Percentiles rank a stretch among this genome's conserved stretches.
These are phyloP conservation scores for Synanthedon andrenaeformis DNA, from an alignment of 2,888 invertebrate genomes.

Conservation along the genomic window DNA sequence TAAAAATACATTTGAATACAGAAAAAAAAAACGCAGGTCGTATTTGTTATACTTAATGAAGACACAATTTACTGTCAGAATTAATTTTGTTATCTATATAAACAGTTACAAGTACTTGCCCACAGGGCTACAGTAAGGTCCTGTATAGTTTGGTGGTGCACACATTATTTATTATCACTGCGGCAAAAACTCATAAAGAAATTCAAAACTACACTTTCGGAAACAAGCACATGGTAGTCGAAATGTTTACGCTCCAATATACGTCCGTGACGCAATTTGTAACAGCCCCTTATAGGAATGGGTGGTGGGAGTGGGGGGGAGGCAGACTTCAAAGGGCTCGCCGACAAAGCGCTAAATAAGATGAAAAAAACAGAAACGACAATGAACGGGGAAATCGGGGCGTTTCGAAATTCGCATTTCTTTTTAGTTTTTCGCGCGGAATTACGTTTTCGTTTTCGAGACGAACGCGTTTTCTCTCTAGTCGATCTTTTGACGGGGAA, in stretches of 20 bases:
- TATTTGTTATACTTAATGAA: too few relatives aligned
- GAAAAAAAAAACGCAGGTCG: too few relatives aligned
- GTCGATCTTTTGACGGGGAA: neutral
- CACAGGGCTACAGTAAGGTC: too few relatives aligned
- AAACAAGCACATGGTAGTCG: constrained; percentile 5
- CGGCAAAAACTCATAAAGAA: neutral
- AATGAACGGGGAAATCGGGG: constrained; percentile 63
- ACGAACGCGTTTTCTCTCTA: neutral
- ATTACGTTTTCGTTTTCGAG: constrained; percentile 29
- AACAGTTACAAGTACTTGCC: too few relatives aligned
- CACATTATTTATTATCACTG: too few relatives aligned
- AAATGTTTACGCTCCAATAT: constrained; percentile 52
- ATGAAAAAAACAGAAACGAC: constrained; percentile 64
- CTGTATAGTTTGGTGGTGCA: too few relatives aligned
- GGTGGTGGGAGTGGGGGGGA: constrained; percentile 14
- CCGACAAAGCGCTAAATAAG: constrained; percentile 71
- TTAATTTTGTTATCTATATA: too few relatives aligned
- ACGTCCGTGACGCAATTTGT: constrained; percentile 63
- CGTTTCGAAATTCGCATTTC: constrained; percentile 44
- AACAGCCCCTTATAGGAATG: constrained; percentile 35
- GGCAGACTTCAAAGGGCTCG: constrained; percentile 59
- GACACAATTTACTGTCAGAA: too few relatives aligned
- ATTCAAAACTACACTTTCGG: neutral
- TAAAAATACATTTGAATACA: too few relatives aligned
- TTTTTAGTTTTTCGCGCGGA: constrained; percentile 43